Conservation (phyloP, 2,113 vertebrate genomes). For the Microtus oregoni region DNA sequence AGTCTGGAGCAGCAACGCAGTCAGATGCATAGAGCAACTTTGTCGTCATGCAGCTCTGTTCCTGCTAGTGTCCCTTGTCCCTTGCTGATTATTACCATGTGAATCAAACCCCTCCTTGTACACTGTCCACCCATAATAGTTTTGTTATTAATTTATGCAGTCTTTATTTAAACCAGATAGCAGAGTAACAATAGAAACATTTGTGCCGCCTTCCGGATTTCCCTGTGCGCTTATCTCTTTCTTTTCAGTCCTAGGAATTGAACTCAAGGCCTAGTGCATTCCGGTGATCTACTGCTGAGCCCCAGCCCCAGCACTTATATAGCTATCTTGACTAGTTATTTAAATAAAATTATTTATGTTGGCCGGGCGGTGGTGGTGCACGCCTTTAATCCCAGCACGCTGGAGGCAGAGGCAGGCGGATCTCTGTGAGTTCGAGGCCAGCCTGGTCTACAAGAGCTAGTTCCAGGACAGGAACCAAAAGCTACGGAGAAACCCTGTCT, state of each 20-base stretch:
- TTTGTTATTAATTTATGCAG: not conserved
- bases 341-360: not conserved
- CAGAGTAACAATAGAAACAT: not conserved
- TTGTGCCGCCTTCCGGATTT: not conserved
- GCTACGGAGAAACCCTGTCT: too few species aligned
- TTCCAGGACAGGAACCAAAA: too few species aligned
- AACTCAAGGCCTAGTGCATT: not conserved
- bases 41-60: not conserved
- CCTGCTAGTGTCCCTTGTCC: not conserved
- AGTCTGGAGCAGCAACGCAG: not conserved
- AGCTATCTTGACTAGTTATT: not conserved
- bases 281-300: not conserved
- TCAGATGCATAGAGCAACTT: not conserved
- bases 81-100: not conserved
- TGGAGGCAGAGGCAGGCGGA: too few species aligned
- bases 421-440: too few species aligned
- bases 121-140: too few species aligned
- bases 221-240: not conserved
- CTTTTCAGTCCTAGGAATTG: not conserved
- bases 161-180: not conserved
- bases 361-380: too few species aligned
- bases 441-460: too few species aligned
- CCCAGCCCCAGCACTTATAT: not conserved
- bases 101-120: too few species aligned
- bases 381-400: too few species aligned